These are phyloP conservation scores for Graphium colonna DNA, from an alignment of 2,888 invertebrate species.

Conservation along the genomic window DNA sequence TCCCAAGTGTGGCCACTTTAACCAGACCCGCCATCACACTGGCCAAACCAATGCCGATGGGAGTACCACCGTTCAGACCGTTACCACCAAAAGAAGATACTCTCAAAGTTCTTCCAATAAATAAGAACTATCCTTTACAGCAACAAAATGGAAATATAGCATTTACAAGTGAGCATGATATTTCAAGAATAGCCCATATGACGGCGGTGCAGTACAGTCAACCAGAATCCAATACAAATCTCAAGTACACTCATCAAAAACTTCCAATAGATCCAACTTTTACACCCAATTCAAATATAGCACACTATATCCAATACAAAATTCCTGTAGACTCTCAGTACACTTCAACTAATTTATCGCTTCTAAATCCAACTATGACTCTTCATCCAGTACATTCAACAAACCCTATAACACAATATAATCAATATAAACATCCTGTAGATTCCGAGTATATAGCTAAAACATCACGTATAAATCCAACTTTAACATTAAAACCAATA, in stretches of 20 bases:
- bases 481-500: conserved; percentile 41
- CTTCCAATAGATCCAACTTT: too few relatives aligned
- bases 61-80: conserved; percentile 89
- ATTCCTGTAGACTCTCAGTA: too few relatives aligned
- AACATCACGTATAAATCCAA: too few relatives aligned
- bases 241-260: too few relatives aligned
- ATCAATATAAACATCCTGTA: too few relatives aligned
- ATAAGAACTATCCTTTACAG: conserved; percentile 60
- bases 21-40: conserved; percentile 57
- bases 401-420: too few relatives aligned
- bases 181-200: conserved; percentile 73
- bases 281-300: too few relatives aligned
- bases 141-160: conserved; percentile 59
- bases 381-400: too few relatives aligned
- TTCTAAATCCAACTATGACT: too few relatives aligned
- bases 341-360: too few relatives aligned
- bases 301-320: too few relatives aligned
- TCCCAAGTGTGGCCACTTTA: conserved; percentile 47
- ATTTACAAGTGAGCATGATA: conserved; percentile 73
- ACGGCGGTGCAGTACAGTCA: conserved; percentile 60
- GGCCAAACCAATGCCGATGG: conserved; percentile 78
- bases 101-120: conserved; percentile 73
- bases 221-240: conserved; percentile 13
- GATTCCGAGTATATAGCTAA: too few relatives aligned
- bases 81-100: conserved; percentile 83